These are phyloP conservation scores for Corythornis vintsioides DNA, from an alignment of 2,113 vertebrate species.

Conservation along the genomic window DNA sequence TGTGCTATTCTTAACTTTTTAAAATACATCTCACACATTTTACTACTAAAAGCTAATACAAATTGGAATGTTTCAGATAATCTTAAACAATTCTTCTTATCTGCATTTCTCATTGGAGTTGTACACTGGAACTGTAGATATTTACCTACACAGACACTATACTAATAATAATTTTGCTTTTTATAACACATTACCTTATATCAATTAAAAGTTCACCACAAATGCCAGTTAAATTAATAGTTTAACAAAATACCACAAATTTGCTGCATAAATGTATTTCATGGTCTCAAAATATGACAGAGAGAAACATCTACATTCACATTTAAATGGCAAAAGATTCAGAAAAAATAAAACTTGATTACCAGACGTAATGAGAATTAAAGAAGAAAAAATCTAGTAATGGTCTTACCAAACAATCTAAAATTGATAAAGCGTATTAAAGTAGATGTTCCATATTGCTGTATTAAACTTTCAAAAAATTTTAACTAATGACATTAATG, in stretches of 20 bases:
- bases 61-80: not conserved
- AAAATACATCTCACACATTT: not conserved
- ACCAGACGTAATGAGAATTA: not conserved
- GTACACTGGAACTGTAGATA: not conserved
- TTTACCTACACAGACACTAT: not conserved
- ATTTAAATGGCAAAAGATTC: not conserved
- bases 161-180: not conserved
- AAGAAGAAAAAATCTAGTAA: not conserved
- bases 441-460: not conserved
- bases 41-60: not conserved
- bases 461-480: not conserved
- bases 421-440: slow-evolving; percentile 6
- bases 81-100: not conserved
- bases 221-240: not conserved
- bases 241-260: not conserved
- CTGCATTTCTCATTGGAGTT: not conserved
- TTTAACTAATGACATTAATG: slow-evolving; percentile 41
- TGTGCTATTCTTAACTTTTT: not conserved
- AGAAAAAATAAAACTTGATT: not conserved
- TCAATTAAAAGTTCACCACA: not conserved
- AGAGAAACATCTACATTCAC: not conserved
- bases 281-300: not conserved
- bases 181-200: not conserved
- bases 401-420: not conserved
- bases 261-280: not conserved